Base-by-base conservation (phyloP, 2,888 invertebrate genomes). In the Entomobrya proxima region DNA sequence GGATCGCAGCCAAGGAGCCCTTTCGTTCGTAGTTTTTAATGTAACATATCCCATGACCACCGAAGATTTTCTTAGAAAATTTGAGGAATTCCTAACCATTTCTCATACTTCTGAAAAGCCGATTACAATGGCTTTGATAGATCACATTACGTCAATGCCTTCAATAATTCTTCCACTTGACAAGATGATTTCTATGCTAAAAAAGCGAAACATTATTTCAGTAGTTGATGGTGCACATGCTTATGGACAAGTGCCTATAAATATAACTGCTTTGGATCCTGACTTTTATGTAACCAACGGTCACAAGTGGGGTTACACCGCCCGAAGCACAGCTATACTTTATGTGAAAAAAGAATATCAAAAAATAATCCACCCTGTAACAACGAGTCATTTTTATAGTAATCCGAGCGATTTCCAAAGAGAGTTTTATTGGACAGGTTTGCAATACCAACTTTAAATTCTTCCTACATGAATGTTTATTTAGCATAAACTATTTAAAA, bases 201-300 rank as follows among this genome's bases (percentile, higher is more conserved):
- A 87, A 21, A 11, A 21, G 9, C 58, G 81, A 0, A 84, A 84
- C 11, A 88, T 89, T 18, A 15, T 37, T 0, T 85, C 81, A 15
- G 35, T 89, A 15, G 86, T 89, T 15, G 89, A 89, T 72, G 89
- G 89, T 1, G 89, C 89, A 44, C 89, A 89, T 76, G 88, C 88
- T 5, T 76, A 88, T 24, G 89, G 89, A 7, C 88, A 88, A 21
- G 67, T 89, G 18, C 87, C 88, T 0, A 74, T 89, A 2, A 75
- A 89, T 72, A 30, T 89, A 2, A 55, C 75, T 0, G 76, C 82
- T 1, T 40, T 89, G 7, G 76, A 37, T 37, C 87, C 88, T 5
- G 89, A 89, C 24, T 89, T 77, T 50, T 89, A 89, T 32, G 87
- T 89, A 9, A 88, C 89, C 0, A 87, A 88, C 50, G 75, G 80